Evolutionary conservation across 2,888 invertebrate species (phyloP).

Genomic region (Phlogophora meticulosa): DNA sequence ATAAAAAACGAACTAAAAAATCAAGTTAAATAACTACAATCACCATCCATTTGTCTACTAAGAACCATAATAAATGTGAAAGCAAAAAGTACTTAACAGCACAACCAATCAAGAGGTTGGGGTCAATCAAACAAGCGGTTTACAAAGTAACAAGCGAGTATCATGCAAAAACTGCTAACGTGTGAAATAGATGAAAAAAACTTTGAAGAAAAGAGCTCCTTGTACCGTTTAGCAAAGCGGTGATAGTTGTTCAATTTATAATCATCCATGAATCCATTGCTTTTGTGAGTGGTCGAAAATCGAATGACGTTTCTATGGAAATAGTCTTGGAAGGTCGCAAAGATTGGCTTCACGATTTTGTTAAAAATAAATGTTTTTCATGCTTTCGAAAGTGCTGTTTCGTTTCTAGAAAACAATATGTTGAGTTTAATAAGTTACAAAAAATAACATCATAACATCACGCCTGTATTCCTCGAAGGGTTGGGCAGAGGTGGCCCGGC

Average conservation of each 20-base stretch:
- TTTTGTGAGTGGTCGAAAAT: slow-evolving; percentile 31
- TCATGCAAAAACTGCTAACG: slow-evolving; percentile 46
- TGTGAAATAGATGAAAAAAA: slow-evolving; percentile 50
- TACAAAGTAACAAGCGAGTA: slow-evolving; percentile 35
- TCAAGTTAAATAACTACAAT: slow-evolving; percentile 19
- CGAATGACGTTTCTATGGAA: slow-evolving; percentile 15
- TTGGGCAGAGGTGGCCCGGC: too few relatives aligned
- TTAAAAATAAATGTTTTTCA: slow-evolving; percentile 1
- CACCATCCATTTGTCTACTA: slow-evolving; percentile 30
- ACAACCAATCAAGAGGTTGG: slow-evolving; percentile 50
- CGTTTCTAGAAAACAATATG: neutral
- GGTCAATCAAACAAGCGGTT: slow-evolving; percentile 63
- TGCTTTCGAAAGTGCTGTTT: neutral
- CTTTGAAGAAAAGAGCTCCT: neutral
- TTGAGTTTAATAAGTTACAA: too few relatives aligned
- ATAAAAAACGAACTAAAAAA: slow-evolving; percentile 7
- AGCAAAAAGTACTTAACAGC: slow-evolving; percentile 51
- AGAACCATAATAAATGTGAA: slow-evolving; percentile 43
- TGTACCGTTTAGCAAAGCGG: too few relatives aligned
- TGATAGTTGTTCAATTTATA: slow-evolving; percentile 4
- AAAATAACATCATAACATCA: too few relatives aligned
- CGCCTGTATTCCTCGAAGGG: too few relatives aligned
- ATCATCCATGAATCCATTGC: slow-evolving; percentile 37
- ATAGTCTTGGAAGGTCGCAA: slow-evolving; percentile 10
- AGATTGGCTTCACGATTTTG: slow-evolving; percentile 6